Base-by-base conservation (phyloP, 2,113 vertebrate genomes). In the Indicator maculatus region DNA sequence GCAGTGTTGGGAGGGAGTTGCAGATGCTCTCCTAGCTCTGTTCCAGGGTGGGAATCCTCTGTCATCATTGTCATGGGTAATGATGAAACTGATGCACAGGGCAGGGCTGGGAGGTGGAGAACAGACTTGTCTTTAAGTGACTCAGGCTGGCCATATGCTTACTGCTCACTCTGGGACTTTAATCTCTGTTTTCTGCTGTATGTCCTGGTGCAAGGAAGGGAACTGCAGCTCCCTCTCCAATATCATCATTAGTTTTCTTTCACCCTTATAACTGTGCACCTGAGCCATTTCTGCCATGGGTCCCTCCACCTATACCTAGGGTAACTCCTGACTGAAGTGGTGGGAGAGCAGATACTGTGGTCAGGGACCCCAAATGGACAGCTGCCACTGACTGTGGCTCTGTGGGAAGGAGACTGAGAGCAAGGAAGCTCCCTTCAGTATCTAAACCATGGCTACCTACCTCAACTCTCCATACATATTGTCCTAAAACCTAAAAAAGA, bases 41-140 rank as follows among this genome's bases (percentile, higher is more conserved):
- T 91, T 91, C 52, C 64, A 60, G 33, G 14, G 15, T 92, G 71
- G 81, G 88, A 80, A 77, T 94, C 61, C 81, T 92, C 71, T 80
- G 69, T 71, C 58, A 75, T 53, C 36, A 8, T 16, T 94, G 70
- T 61, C 58, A 45, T 55, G 0, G 14, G n/a, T 83, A 67, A 56
- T 27, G 56, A 88, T 64, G 19, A 91, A 93, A 91, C 41, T 9
- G 10, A 77, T 80, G 31, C 36, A 53, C 16, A 47, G 61, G 52
- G 18, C 44, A 75, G 47, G 69, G 38, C 53, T 88, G 31, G 0
- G 2, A 80, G 60, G 69, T 88, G 65, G 60, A 86, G 55, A 81
- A 63, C 52, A 89, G 36, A 24, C 53, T 91, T 16, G 38, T 75
- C 73, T 88, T 93, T 55, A 65, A 33, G 12, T 3, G 8, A 70